Conservation (phyloP, 2,888 invertebrate species). For the Ornithoptera priamus region DNA sequence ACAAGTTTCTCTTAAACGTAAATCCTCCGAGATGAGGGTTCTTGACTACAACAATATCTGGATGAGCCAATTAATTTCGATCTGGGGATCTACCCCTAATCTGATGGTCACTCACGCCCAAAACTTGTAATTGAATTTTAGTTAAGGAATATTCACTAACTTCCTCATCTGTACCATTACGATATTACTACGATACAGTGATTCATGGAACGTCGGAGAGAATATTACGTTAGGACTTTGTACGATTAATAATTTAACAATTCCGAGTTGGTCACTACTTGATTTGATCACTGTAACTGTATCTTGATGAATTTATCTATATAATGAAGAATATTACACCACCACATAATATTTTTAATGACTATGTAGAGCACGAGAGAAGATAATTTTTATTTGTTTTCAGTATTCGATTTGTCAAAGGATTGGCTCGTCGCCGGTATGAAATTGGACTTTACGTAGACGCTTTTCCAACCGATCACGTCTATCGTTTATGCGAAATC, state of each 20-base stretch:
- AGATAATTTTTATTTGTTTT: conserved; percentile 11
- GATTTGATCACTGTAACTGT: conserved; percentile 20
- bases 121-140: conserved; percentile 68
- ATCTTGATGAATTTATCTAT: not conserved
- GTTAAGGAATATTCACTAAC: conserved; percentile 60
- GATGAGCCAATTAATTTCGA: conserved; percentile 75
- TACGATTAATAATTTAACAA: conserved; percentile 29
- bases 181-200: conserved; percentile 40
- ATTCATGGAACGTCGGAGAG: conserved; percentile 32
- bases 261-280: conserved; percentile 23
- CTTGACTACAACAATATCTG: conserved; percentile 67
- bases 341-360: not conserved
- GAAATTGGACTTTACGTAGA: conserved; percentile 61
- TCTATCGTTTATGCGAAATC: conserved; percentile 78
- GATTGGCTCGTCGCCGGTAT: conserved; percentile 48
- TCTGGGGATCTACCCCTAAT: conserved; percentile 66
- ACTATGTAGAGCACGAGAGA: conserved; percentile 5
- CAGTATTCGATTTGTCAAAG: conserved; percentile 33
- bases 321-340: not conserved
- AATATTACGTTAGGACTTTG: conserved; percentile 27
- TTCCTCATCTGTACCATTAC: conserved; percentile 41
- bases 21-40: conserved; percentile 69
- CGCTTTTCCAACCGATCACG: conserved; percentile 66
- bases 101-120: conserved; percentile 73
- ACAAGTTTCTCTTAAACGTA: conserved; percentile 45